These are phyloP conservation scores for Rhinogobius similis DNA, from an alignment of 2,113 vertebrate genomes.

Conservation along the genomic window DNA sequence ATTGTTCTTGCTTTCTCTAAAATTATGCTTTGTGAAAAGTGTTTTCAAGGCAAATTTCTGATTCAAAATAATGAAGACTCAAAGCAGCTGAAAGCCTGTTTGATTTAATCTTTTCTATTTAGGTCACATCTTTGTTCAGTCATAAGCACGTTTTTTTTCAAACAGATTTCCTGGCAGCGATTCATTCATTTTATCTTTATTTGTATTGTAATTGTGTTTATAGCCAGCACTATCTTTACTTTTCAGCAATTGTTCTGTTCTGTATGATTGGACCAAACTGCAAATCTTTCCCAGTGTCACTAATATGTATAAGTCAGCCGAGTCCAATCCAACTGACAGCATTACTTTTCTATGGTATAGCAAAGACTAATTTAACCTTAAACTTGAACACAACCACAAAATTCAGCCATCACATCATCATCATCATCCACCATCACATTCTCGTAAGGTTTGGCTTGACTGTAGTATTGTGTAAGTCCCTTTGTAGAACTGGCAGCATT, in stretches of 20 bases:
- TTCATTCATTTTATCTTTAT: neutral
- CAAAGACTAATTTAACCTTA: no score
- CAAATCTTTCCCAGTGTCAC: no score
- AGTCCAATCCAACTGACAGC: no score
- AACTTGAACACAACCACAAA: no score
- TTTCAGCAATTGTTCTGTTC: no score
- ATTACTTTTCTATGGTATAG: no score
- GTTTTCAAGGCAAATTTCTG: neutral
- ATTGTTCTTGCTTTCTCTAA: neutral
- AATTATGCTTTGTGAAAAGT: neutral
- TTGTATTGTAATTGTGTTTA: neutral
- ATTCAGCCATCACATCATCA: no score
- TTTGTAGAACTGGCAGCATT: neutral
- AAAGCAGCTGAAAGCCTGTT: neutral
- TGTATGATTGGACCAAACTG: no score
- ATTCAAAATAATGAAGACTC: neutral
- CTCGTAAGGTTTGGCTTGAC: neutral
- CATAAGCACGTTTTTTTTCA: neutral
- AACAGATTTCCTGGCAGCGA: neutral
- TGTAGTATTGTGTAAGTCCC: neutral
- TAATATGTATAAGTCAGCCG: no score
- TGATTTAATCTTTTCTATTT: neutral
- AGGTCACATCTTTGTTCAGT: conserved; percentile 2
- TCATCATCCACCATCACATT: no score
- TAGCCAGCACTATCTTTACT: neutral